Evolutionary conservation across 2,113 vertebrate genomes (phyloP), one percentile per base, ranked within the genome.

Genomic region (Turdus rufiventris): DNA sequence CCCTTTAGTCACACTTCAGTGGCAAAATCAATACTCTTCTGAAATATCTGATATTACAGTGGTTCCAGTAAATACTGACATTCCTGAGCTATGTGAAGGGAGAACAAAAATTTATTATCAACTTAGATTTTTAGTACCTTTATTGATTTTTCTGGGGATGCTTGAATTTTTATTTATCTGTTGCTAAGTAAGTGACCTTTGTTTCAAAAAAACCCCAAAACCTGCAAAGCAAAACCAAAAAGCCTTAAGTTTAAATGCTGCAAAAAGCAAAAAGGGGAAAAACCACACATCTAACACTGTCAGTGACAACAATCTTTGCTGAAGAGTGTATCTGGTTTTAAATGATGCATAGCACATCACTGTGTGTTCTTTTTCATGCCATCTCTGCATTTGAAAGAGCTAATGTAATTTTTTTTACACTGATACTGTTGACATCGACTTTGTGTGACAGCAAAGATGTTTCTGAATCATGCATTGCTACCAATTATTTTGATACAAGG

Each of bases 1-100:
- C 98, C 97, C 97, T 98, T 98, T 98, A 98, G 98, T 98, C 98
- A 98, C 98, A 98, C 98, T 97, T 98, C 97, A 98, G 97, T 98
- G 97, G 96, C 94, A 98, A 98, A 98, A 98, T 98, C 98, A 98
- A 98, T 98, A 97, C 90, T 86, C 93, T 94, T 97, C 97, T 98
- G 97, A 98, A 98, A 98, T 98, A 98, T 97, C 95, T 98, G 98
- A 97, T 98, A 97, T 98, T 98, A 97, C 95, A 94, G 96, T 93
- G 62, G 86, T 97, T 98, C 97, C 97, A 97, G 98, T 98, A 98
- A 98, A 98, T 97, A 98, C 97, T 98, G 98, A 98, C 98, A 96
- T 97, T 97, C 97, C 92, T 97, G 97, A 98, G 96, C 89, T 97
- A 82, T 97, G 97, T 97, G 97, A 96, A 96, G 86, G 72, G 95